A percentile compares a stretch with the other conserved stretches of the same genome.
phyloP scores from a whole-genome alignment of 1,140 invertebrate species.

The Eubasilissa regina region DNA sequence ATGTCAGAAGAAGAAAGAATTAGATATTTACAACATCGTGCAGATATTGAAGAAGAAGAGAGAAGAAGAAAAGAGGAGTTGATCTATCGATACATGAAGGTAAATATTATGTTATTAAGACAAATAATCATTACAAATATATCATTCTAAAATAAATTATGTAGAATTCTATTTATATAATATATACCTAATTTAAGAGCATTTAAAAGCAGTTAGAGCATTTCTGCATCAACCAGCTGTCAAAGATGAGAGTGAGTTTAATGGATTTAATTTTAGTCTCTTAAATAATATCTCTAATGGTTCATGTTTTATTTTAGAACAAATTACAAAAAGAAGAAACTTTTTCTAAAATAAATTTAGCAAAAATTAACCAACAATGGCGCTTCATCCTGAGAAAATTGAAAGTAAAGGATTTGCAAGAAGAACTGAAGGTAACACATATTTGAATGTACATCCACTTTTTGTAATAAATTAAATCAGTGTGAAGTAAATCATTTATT shows the following conservation, averaged over 20 bases:
- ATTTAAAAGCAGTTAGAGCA: too few relatives aligned
- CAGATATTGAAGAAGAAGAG: conserved; percentile 85
- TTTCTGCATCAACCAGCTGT: too few relatives aligned
- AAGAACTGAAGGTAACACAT: conserved; percentile 74
- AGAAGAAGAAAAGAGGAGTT: conserved; percentile 83
- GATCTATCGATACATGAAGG: conserved; percentile 84
- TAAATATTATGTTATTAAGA: conserved; percentile 62
- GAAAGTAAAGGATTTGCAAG: conserved; percentile 81
- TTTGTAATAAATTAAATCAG: too few relatives aligned
- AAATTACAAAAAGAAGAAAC: conserved; percentile 86
- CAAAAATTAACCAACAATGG: conserved; percentile 90
- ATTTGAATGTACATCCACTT: too few relatives aligned
- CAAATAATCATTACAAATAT: conserved; percentile 20
- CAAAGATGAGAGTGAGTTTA: too few relatives aligned
- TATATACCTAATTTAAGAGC: too few relatives aligned
- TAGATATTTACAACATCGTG: conserved; percentile 83
- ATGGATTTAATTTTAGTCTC: too few relatives aligned
- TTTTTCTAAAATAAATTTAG: conserved; percentile 83
- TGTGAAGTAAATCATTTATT: not conserved
- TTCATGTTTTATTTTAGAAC: conserved; percentile 72
- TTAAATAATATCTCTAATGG: not conserved
- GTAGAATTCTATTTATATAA: too few relatives aligned
- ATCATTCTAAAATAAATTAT: not conserved
- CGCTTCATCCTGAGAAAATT: conserved; percentile 81
- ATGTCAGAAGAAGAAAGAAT: conserved; percentile 87